Evolutionary conservation across 2,797 vertebrate species (phyloP), one percentile per base, ranked within the genome.

Genomic region (Triplophysa bombifrons): DNA sequence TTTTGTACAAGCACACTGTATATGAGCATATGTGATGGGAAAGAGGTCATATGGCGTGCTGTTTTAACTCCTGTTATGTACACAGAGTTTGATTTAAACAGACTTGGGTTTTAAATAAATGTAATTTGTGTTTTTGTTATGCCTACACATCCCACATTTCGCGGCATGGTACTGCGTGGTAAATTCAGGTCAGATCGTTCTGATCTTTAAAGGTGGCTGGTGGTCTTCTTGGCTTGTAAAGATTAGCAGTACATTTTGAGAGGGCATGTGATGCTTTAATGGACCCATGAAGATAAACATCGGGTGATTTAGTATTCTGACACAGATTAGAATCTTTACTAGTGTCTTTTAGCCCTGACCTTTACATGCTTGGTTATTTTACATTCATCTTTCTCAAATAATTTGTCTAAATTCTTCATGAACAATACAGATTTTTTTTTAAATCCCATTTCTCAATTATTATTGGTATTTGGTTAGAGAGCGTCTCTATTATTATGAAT

Each of bases 41-140:
- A 22, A 22, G 19, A 55, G 10, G 19, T 56, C n/a, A 48, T 3
- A 12, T 7, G 34, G 61, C 30, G 8, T 30, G 17, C 3, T 16
- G 61, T 64, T 10, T 44, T 11, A 41, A 41, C 41, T 41, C 41
- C 10, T 11, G 58, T 27, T 17, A 19, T 66, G 38, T 44, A 66
- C 10, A 66, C 64, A 44, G 30, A 38, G 34, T 19, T 20, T 44
- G 64, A 66, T 66, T 66, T 66, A 66, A 66, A 44, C 34, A n/a
- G 30, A 44, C 19, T 20, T 19, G 17, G n/a, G 34, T 38, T 44
- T 66, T n/a, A 17, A 44, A 7, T 44, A 16, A 14, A 34, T 66
- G 19, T 44, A 44, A 44, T 66, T 20, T 66, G 64, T 66, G 34
- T 66, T 44, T 41, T 30, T 65, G 34, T 65, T 3, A 27, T 19